Base-by-base conservation (phyloP, 2,113 vertebrate species). In the Corapipo altera region DNA sequence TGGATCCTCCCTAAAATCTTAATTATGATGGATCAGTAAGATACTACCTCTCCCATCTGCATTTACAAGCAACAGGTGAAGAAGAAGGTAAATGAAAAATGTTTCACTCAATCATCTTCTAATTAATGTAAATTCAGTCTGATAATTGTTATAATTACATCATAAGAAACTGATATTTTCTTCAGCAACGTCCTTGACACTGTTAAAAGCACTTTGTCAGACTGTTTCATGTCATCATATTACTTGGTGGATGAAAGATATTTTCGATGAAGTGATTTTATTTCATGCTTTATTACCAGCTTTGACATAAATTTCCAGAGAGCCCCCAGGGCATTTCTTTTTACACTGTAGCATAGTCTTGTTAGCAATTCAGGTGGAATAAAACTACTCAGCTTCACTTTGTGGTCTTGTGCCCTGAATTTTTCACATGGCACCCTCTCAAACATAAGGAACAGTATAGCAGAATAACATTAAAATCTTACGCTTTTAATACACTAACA, bases 301-400 rank as follows among this genome's bases (percentile, higher is more conserved):
- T 96, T 95, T 96, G 87, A 96, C 96, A 97, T 84, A 94, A 88
- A 94, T 79, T 94, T 96, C 46, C 58, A 93, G 69, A 80, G 51
- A 77, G 6, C 23, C 79, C 43, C 64, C 58, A 77, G 74, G 88
- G 85, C 41, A 89, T 73, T 86, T 78, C 49, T 84, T 96, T 83
- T 90, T 88, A 65, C 86, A 82, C 54, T 88, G 62, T 82, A 87
- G 79, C 65, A 92, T 16, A 88, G 85, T 79, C 92, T 94, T 71
- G 41, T 93, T 96, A 95, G 82, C 55, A 94, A 85, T 93, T 97
- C 93, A 94, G 73, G 92, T 96, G 89, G 93, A 97, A 96, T 93
- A 95, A 97, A 95, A 96, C 72, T 59, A 91, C 85, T 93, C 93
- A 91, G 70, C 83, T 96, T 96, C 66, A 73, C 61, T 92, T 95